A percentile compares a stretch with the other conserved stretches of the same genome.
Conservation (phyloP, 2,797 vertebrate genomes). For the Gymnothorax reevesii region DNA sequence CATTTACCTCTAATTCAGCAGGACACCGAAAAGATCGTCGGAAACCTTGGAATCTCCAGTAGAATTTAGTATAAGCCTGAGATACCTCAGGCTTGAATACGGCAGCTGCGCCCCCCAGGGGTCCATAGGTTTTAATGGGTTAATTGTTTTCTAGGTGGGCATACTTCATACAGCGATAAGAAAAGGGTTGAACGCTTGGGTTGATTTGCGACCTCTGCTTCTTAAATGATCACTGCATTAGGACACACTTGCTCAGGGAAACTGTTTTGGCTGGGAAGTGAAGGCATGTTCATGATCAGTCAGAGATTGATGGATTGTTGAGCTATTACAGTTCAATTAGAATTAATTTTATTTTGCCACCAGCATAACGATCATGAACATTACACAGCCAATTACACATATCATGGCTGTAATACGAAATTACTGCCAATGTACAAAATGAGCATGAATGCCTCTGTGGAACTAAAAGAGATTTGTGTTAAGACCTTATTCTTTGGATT, state of each 20-base stretch:
- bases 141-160: no score
- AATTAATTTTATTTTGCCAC: slow-evolving; percentile 58
- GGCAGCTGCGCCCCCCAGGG: no score
- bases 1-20: no score
- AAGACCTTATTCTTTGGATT: slow-evolving; percentile 2
- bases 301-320: slow-evolving; percentile 55
- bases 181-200: no score
- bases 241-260: slow-evolving; percentile 28
- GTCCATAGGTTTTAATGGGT: no score
- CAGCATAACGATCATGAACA: slow-evolving; percentile 53
- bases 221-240: not conserved
- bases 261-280: slow-evolving; percentile 25
- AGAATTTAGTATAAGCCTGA: no score
- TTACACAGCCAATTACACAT: slow-evolving; percentile 67
- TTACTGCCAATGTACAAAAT: slow-evolving; percentile 57
- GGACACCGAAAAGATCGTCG: no score
- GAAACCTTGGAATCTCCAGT: no score
- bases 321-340: slow-evolving; percentile 65
- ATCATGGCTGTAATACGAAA: slow-evolving; percentile 64
- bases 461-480: slow-evolving; percentile 24
- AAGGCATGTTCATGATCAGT: slow-evolving; percentile 34
- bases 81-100: no score
- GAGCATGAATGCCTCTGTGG: slow-evolving; percentile 34
- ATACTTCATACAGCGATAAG: no score
- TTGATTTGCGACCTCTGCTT: no score